Percentiles rank a stretch among this genome's conserved stretches.
These are phyloP conservation scores for Muntiacus muntjak DNA, from an alignment of 2,113 vertebrate species.

Conservation along the genomic window DNA sequence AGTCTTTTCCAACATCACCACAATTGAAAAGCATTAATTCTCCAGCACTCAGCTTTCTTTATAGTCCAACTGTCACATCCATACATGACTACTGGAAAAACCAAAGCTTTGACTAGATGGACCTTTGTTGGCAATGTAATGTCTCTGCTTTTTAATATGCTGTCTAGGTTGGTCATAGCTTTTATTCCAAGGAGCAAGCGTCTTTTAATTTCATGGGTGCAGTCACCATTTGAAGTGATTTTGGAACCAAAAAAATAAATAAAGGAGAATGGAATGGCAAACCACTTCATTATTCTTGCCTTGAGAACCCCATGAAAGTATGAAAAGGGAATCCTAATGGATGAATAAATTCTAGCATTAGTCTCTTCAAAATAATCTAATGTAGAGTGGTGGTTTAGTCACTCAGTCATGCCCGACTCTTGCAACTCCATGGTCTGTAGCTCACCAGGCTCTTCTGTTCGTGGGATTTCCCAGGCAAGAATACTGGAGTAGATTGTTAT, in stretches of 20 bases:
- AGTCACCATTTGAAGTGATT: not conserved
- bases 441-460: not conserved
- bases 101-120: not conserved
- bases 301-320: not conserved
- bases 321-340: not conserved
- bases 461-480: not conserved
- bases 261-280: not conserved
- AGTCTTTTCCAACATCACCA: not conserved
- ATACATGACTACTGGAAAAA: not conserved
- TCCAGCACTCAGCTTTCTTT: not conserved
- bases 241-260: not conserved
- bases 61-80: not conserved
- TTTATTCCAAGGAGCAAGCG: not conserved
- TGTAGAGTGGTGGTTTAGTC: not conserved
- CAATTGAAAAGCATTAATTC: not conserved
- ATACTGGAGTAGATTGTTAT: not conserved
- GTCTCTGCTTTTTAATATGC: not conserved
- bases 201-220: not conserved
- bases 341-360: not conserved
- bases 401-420: not conserved
- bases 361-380: not conserved
- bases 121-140: not conserved
- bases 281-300: not conserved
- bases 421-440: accelerated
- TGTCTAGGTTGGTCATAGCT: not conserved